Evolutionary conservation across 35 echinoderm and acorn worm genomes (phyloP).

Genomic region (Anneissia japonica): DNA sequence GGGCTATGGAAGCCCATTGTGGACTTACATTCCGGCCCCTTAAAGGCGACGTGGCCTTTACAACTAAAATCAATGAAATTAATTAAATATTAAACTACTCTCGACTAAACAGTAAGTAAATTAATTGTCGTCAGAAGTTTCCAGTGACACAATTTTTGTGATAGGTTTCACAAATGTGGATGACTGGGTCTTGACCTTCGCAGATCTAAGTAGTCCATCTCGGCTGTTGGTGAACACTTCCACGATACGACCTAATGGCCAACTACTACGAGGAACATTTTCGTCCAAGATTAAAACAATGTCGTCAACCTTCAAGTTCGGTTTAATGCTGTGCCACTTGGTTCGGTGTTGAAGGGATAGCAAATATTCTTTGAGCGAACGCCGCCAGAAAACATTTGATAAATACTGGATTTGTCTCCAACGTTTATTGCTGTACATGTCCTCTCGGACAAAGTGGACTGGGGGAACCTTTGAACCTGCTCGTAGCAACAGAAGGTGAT

Average conservation of each 20-base stretch:
- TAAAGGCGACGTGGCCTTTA: no score
- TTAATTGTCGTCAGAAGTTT: neutral
- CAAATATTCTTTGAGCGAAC: constrained; percentile 43
- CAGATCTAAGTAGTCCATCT: constrained; percentile 27
- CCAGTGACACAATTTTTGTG: constrained; percentile 52
- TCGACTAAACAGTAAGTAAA: no score
- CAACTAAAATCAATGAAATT: no score
- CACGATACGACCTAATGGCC: constrained; percentile 28
- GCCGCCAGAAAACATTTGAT: constrained; percentile 43
- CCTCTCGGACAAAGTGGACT: constrained; percentile 6
- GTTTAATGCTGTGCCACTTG: constrained; percentile 39
- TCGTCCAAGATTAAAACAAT: constrained; percentile 51
- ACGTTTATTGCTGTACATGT: neutral
- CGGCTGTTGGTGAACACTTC: constrained; percentile 18
- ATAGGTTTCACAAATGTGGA: constrained; percentile 49
- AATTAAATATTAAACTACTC: no score
- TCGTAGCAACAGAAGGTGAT: constrained; percentile 21
- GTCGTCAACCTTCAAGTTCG: constrained; percentile 30
- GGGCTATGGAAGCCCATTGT: no score
- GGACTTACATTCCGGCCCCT: no score
- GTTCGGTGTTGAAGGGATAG: constrained; percentile 25
- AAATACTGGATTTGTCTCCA: constrained; percentile 54
- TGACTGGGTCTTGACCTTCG: constrained; percentile 30
- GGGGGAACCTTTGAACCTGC: neutral
- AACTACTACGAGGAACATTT: constrained; percentile 16